Base-by-base conservation (phyloP, 1,140 invertebrate genomes). In the Riptortus pedestris region DNA sequence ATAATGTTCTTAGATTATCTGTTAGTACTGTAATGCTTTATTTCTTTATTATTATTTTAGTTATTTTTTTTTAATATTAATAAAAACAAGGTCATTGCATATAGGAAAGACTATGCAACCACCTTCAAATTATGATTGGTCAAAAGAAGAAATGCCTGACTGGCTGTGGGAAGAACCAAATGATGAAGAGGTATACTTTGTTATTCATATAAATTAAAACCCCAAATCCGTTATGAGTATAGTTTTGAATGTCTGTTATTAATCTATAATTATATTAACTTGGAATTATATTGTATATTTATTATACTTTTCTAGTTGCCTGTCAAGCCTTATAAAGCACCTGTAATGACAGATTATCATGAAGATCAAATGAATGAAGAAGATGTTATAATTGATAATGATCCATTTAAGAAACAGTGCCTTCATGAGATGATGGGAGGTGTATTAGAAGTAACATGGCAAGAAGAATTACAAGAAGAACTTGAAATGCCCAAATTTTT, bases 351-450 rank as follows among this genome's bases (percentile, higher is more conserved):
- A 1, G 45, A 12, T 20, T 20, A n/a, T 20, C 18, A 47, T 47
- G 9, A 47, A 47, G 22, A 47, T 47, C n/a, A 47, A 47, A 18
- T 18, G 7, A 22, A 47, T 47, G 45, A 47, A 47, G 45, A 47
- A 4, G 43, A 45, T 3, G 22, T 47, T 9, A 20, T 47, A 20
- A n/a, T n/a, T n/a, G n/a, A n/a, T n/a, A n/a, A n/a, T n/a, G n/a
- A n/a, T n/a, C n/a, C n/a, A n/a, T n/a, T n/a, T n/a, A n/a, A n/a
- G n/a, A n/a, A n/a, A n/a, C n/a, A n/a, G n/a, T 4, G 11, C 51
- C 9, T 55, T 55, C 20, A 55, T 7, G 24, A 55, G 18, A 55
- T 55, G 51, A 55, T 55, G 51, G 51, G 24, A 24, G 51, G 51
- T 9, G 51, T 26, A 18, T 24, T 55, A 16, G 20, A 55, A 55